Percentiles rank a stretch among this genome's conserved stretches.
These are phyloP conservation scores for Andricus quercusramuli DNA, from an alignment of 2,888 invertebrate genomes.

Conservation along the genomic window DNA sequence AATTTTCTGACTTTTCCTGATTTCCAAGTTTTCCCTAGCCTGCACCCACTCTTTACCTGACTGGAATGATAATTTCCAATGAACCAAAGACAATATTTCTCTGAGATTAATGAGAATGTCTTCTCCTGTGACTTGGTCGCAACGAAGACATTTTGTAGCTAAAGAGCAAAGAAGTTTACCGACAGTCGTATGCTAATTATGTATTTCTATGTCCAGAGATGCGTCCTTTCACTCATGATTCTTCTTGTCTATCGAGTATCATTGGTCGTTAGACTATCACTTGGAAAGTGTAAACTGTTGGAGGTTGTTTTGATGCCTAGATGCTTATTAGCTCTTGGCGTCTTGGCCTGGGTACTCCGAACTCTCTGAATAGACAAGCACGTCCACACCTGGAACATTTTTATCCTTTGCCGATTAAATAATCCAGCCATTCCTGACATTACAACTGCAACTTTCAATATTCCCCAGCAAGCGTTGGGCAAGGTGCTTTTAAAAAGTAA, in stretches of 20 bases:
- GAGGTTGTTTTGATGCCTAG: constrained; percentile 37
- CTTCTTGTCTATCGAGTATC: constrained; percentile 25
- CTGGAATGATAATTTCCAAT: not conserved
- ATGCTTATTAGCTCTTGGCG: constrained; percentile 34
- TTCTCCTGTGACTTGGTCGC: not conserved
- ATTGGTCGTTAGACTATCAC: constrained; percentile 36
- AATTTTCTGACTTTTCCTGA: too few relatives aligned
- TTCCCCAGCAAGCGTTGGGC: not conserved
- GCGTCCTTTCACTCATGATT: constrained; percentile 42
- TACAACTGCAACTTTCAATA: constrained; percentile 31
- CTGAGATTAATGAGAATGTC: not conserved
- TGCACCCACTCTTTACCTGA: too few relatives aligned
- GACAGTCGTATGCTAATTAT: constrained; percentile 33
- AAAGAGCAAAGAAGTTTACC: constrained; percentile 24
- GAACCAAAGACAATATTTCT: not conserved
- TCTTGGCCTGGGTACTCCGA: constrained; percentile 23
- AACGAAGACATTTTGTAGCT: constrained; percentile 22
- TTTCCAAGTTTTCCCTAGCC: too few relatives aligned
- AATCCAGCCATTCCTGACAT: constrained; percentile 16
- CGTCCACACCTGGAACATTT: constrained; percentile 35
- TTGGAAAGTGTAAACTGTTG: constrained; percentile 40
- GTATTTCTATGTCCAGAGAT: constrained; percentile 25
- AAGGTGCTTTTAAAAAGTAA: not conserved
- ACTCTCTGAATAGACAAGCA: constrained; percentile 31
- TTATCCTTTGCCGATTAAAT: constrained; percentile 24